phyloP scores from a whole-genome alignment of 64 coral and sea anemone species.

The Catalaphyllia jardinei region DNA sequence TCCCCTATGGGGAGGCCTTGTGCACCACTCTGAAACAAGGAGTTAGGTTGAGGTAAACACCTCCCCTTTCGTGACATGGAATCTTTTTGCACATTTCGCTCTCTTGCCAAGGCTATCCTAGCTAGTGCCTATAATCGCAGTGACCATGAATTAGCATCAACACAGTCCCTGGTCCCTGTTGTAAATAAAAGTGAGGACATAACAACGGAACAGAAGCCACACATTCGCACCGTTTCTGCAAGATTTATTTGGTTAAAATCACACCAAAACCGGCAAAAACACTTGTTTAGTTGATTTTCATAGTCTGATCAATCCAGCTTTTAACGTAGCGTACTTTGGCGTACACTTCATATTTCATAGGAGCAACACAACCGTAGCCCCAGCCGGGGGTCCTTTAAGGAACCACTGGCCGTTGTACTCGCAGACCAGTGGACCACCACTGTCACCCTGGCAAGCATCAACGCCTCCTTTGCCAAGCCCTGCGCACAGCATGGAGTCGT shows the following conservation, averaged over 20 bases:
- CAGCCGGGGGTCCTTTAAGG: slow-evolving; percentile 49
- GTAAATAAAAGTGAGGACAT: too few species aligned
- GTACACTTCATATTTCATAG: slow-evolving; percentile 54
- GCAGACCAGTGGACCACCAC: slow-evolving; percentile 62
- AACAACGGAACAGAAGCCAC: too few species aligned
- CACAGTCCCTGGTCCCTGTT: too few species aligned
- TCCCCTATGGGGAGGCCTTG: too few species aligned
- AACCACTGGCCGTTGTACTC: slow-evolving; percentile 33
- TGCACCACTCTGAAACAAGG: too few species aligned
- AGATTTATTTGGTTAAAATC: not conserved
- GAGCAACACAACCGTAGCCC: slow-evolving; percentile 40
- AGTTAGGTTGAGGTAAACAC: too few species aligned
- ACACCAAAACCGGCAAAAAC: not conserved
- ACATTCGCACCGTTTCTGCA: not conserved
- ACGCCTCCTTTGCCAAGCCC: slow-evolving; percentile 41
- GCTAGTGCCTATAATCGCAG: too few species aligned
- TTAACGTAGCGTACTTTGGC: slow-evolving; percentile 44
- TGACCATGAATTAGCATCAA: too few species aligned
- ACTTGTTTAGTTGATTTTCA: not conserved
- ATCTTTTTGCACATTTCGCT: too few species aligned
- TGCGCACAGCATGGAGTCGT: slow-evolving; percentile 64
- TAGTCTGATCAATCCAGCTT: slow-evolving; percentile 29
- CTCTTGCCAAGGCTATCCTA: too few species aligned
- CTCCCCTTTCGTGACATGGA: too few species aligned
- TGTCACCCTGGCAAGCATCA: slow-evolving; percentile 61